Percentiles rank a stretch among this genome's conserved stretches.
These are phyloP conservation scores for Catagonus wagneri DNA, from an alignment of 2,113 vertebrate species.

Conservation along the genomic window DNA sequence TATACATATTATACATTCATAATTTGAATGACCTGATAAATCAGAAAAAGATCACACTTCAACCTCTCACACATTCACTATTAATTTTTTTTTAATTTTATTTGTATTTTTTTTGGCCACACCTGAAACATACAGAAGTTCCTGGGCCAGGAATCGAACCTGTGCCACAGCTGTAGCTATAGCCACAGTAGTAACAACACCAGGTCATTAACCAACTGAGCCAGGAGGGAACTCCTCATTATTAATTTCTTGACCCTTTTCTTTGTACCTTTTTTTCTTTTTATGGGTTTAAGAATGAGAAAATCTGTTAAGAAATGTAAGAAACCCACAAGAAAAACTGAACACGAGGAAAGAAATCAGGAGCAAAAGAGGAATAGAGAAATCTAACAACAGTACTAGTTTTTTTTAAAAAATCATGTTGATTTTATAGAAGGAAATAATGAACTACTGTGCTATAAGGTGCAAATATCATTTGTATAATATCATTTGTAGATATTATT, in stretches of 20 bases:
- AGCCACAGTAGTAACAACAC: too few relatives aligned
- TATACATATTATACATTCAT: not conserved
- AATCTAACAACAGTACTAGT: not conserved
- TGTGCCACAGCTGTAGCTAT: too few relatives aligned
- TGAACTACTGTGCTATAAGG: not conserved
- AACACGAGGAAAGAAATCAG: constrained; percentile 3
- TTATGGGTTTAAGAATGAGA: constrained; percentile 49
- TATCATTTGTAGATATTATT: not conserved
- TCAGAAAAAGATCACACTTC: not conserved
- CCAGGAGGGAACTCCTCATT: not conserved
- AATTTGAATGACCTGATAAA: not conserved
- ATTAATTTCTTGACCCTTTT: constrained; percentile 13
- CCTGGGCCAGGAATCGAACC: too few relatives aligned
- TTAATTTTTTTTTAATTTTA: constrained; percentile 4
- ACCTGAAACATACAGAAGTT: too few relatives aligned
- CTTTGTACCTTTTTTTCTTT: not conserved
- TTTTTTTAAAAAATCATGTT: not conserved
- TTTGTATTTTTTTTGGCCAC: not conserved
- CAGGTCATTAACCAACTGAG: too few relatives aligned
- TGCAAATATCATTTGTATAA: not conserved
- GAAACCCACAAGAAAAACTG: not conserved
- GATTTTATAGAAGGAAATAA: not conserved
- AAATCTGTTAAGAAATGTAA: not conserved
- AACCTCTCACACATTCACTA: not conserved
- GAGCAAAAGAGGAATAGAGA: not conserved